A percentile compares a stretch with the other conserved stretches of the same genome.
Conservation (phyloP, 2,113 vertebrate genomes). For the Rousettus leschenaultii region DNA sequence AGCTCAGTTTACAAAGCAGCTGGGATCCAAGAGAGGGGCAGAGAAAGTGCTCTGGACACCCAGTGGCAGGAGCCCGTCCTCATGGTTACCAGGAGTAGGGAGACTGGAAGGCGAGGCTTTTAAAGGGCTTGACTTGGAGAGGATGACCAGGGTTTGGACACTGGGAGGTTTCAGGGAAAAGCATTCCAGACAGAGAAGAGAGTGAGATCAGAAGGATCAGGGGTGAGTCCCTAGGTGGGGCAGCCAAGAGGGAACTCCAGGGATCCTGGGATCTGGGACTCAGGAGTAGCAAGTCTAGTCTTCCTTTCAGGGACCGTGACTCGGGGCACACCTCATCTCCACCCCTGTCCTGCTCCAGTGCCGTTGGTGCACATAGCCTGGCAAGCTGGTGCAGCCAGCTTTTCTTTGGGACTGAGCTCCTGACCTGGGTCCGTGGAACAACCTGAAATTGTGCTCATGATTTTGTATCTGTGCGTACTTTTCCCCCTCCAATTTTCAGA, state of each 20-base stretch:
- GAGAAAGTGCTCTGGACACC: background rate
- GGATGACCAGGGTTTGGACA: background rate
- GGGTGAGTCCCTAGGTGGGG: background rate
- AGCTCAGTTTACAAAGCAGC: background rate
- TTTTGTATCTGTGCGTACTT: background rate
- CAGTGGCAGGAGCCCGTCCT: background rate
- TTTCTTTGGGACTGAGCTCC: background rate
- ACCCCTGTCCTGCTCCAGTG: background rate
- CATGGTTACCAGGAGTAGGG: background rate
- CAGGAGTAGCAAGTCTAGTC: background rate
- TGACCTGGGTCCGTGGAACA: background rate
- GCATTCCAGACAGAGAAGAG: background rate
- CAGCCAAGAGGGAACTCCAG: background rate
- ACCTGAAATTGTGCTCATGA: background rate
- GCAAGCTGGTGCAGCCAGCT: background rate
- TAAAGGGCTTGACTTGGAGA: background rate
- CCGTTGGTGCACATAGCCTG: background rate
- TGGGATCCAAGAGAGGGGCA: background rate
- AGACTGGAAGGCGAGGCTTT: background rate
- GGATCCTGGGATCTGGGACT: background rate
- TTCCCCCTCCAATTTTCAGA: background rate
- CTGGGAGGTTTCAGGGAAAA: background rate
- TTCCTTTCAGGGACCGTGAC: background rate
- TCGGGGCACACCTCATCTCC: background rate
- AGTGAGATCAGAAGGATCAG: background rate